phyloP scores from a whole-genome alignment of 2,797 vertebrate genomes.

The Liparis tanakae region DNA sequence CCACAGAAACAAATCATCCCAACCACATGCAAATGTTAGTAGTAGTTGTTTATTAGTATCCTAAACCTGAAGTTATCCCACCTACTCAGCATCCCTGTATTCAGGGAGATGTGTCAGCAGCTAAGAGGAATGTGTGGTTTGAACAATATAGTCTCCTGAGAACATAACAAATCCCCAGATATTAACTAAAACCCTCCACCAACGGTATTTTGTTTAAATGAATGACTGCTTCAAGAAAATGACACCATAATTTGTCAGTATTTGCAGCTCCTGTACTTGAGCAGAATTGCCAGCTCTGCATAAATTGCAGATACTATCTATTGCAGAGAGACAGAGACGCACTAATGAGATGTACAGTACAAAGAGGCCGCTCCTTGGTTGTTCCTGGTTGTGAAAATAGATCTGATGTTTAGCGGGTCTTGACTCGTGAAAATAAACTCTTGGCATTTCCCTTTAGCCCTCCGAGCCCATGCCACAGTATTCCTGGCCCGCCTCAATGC shows the following conservation, averaged over 20 bases:
- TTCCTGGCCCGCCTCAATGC: slow-evolving; percentile 47
- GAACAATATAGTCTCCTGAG: slow-evolving; percentile 33
- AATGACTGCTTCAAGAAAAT: slow-evolving; percentile 46
- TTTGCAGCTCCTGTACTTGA: slow-evolving; percentile 34
- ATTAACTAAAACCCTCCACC: slow-evolving; percentile 26
- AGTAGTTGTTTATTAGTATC: neutral
- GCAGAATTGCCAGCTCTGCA: slow-evolving; percentile 39
- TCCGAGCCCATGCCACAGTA: slow-evolving; percentile 56
- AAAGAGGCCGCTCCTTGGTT: slow-evolving; percentile 12
- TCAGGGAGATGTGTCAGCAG: slow-evolving; percentile 23
- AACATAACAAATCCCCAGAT: slow-evolving; percentile 29
- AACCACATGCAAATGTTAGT: neutral
- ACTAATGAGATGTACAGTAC: slow-evolving; percentile 30
- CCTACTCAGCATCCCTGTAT: slow-evolving; percentile 13
- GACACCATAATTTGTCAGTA: slow-evolving; percentile 44
- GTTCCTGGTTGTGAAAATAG: slow-evolving; percentile 51
- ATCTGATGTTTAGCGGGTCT: slow-evolving; percentile 48
- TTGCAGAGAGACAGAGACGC: slow-evolving; percentile 24
- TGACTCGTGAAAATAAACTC: slow-evolving; percentile 71
- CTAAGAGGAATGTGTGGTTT: slow-evolving; percentile 13
- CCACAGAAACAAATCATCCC: neutral
- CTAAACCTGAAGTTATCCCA: slow-evolving; percentile 2
- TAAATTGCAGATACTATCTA: slow-evolving; percentile 17
- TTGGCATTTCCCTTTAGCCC: slow-evolving; percentile 49
- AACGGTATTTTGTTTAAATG: slow-evolving; percentile 40